Conservation (phyloP, 2,797 vertebrate species). For the Streptopelia turtur region DNA sequence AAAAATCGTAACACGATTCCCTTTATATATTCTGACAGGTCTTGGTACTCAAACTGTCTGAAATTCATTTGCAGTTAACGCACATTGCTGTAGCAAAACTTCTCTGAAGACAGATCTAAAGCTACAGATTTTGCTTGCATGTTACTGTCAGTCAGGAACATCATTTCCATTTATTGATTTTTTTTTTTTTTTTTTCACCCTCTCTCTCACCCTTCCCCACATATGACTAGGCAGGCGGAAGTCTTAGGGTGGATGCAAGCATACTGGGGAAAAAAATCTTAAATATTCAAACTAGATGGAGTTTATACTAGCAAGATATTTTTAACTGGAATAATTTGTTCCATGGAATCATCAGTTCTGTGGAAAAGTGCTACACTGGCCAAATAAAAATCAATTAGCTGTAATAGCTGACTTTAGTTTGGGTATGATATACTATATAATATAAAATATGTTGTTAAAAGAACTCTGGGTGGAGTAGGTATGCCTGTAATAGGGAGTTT, state of each 20-base stretch:
- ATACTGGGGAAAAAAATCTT: neutral
- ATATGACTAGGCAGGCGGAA: slow-evolving; percentile 20
- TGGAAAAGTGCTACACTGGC: neutral
- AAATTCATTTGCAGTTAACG: slow-evolving; percentile 17
- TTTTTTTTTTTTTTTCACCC: neutral
- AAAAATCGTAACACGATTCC: neutral
- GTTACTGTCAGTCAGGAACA: slow-evolving; percentile 49
- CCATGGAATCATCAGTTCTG: neutral
- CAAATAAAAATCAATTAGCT: neutral
- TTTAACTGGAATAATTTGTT: neutral
- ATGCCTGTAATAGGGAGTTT: neutral
- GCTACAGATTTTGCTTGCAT: slow-evolving; percentile 57
- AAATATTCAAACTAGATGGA: neutral
- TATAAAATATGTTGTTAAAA: neutral
- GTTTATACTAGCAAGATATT: neutral
- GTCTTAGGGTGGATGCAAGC: neutral
- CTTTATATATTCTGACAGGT: slow-evolving; percentile 43
- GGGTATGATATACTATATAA: neutral
- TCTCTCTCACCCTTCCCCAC: neutral
- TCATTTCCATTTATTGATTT: slow-evolving; percentile 27
- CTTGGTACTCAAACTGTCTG: slow-evolving; percentile 23
- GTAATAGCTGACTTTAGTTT: neutral
- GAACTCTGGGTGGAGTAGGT: neutral
- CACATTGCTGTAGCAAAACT: slow-evolving; percentile 3
- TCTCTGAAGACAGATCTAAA: slow-evolving; percentile 44